Evolutionary conservation across 2,113 vertebrate species (phyloP), one percentile per base, ranked within the genome.

Genomic region (Xiphorhynchus elegans): DNA sequence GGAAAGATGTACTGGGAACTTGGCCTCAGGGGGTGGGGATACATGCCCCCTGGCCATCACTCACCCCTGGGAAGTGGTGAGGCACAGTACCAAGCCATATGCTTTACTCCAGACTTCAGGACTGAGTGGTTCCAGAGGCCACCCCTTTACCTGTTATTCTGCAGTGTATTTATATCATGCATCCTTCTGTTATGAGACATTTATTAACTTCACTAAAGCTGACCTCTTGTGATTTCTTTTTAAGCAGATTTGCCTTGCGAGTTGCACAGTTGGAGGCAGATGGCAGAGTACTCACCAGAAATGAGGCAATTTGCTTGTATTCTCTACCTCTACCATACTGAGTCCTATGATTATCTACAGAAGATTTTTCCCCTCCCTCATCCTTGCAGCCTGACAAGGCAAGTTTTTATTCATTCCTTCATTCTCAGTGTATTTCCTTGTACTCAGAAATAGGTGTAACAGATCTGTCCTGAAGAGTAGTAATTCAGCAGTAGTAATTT

Each of bases 341-440:
- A 96, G 64, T 90, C 96, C 52, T 98, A 97, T 6, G 87, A 98
- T 68, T 95, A 95, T 13, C 87, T 97, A 13, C 84, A 83, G 88
- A 98, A 95, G 96, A 96, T 86, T 83, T 75, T 97, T 68, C 96
- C 97, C 17, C 91, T 98, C 39, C 97, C 97, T 96, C 97, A 98
- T 94, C 96, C 97, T 79, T 95, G 64, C 86, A 97, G 97, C 78
- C 93, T 98, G 84, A 97, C 92, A 86, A 97, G 91, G 97, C 96
- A 97, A 98, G 97, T 97, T 60, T 46, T 58, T 18, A 42, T 39
- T 66, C 7, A 20, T 73, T 87, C 7, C 14, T 76, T 78, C 12
- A n/a, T 31, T 82, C 44, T 37, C 17, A 64, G 52, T 52, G 5
- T 37, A 39, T 63, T 91, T 87, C 31, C 17, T 72, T 13, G 52